Percentiles rank a stretch among this genome's conserved stretches.
Conservation (phyloP, 1,140 invertebrate species). For the Calliphora vicina region DNA sequence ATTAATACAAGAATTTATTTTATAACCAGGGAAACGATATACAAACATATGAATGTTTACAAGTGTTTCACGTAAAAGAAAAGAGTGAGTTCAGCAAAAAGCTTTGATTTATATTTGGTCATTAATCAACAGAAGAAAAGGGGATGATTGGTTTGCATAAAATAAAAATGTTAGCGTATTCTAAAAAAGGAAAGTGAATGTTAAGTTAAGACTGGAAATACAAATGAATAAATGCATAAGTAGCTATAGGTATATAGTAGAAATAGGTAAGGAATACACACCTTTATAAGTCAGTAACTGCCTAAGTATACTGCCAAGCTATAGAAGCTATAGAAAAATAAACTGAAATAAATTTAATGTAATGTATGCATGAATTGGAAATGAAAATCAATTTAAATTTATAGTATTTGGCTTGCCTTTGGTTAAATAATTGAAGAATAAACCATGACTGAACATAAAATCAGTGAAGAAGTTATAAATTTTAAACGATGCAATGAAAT, state of each 20-base stretch:
- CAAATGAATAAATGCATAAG: too few relatives aligned
- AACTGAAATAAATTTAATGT: constrained; percentile 9
- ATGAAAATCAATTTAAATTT: constrained; percentile 20
- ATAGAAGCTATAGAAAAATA: not conserved
- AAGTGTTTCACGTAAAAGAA: too few relatives aligned
- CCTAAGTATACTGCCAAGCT: too few relatives aligned
- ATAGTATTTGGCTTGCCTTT: not conserved
- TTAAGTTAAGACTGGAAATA: not conserved
- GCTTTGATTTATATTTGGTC: constrained; percentile 6
- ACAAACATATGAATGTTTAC: too few relatives aligned
- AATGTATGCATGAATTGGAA: constrained; percentile 23
- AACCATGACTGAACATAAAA: not conserved
- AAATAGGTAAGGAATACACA: too few relatives aligned
- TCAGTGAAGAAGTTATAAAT: too few relatives aligned
- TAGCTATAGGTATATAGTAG: too few relatives aligned
- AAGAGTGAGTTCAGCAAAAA: not conserved
- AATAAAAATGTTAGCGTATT: not conserved
- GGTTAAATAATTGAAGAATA: not conserved
- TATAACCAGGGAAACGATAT: too few relatives aligned
- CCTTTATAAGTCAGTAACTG: too few relatives aligned
- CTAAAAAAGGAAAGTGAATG: not conserved
- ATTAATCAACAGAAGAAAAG: constrained; percentile 18
- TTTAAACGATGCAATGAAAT: too few relatives aligned
- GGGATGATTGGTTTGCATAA: not conserved
- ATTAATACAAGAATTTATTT: too few relatives aligned